Evolutionary conservation across 2,888 invertebrate genomes (phyloP).

Genomic region (Athalia rosae): DNA sequence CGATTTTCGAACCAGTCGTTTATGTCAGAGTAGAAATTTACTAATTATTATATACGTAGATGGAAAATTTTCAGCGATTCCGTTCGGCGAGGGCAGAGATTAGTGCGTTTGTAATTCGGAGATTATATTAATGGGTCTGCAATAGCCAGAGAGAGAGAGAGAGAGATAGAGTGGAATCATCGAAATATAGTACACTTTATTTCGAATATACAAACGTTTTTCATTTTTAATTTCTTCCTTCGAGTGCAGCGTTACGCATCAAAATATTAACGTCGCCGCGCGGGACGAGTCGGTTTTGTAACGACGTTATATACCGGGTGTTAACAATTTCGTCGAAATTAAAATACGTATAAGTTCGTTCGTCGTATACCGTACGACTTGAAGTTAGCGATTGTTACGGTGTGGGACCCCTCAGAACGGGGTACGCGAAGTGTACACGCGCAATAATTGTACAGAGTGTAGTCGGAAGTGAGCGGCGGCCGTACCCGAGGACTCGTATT

Average conservation of each 20-base stretch:
- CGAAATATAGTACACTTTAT: constrained; percentile 24
- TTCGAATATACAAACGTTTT: too few species aligned
- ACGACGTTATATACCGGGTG: too few species aligned
- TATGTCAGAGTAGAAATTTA: not conserved
- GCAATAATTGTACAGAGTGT: not conserved
- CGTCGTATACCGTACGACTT: constrained; percentile 23
- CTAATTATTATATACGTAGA: constrained; percentile 19
- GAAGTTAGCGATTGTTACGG: constrained; percentile 37
- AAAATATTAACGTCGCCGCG: too few species aligned
- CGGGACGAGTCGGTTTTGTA: too few species aligned
- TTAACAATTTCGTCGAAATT: not conserved
- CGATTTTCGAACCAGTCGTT: constrained; percentile 16
- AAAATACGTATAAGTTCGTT: constrained; percentile 26
- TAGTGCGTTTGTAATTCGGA: constrained; percentile 27
- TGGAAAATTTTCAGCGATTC: constrained; percentile 22
- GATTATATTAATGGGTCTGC: constrained; percentile 39
- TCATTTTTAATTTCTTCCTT: too few species aligned
- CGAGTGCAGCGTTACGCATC: too few species aligned
- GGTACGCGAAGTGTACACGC: not conserved
- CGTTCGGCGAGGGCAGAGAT: constrained; percentile 2
- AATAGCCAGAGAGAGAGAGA: not conserved
- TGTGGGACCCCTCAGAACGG: constrained; percentile 7
- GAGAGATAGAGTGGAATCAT: constrained; percentile 1
- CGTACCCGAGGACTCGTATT: not conserved
- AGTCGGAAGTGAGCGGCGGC: not conserved